phyloP scores from a whole-genome alignment of 2,888 invertebrate species.

The Glaucopsyche alexis region DNA sequence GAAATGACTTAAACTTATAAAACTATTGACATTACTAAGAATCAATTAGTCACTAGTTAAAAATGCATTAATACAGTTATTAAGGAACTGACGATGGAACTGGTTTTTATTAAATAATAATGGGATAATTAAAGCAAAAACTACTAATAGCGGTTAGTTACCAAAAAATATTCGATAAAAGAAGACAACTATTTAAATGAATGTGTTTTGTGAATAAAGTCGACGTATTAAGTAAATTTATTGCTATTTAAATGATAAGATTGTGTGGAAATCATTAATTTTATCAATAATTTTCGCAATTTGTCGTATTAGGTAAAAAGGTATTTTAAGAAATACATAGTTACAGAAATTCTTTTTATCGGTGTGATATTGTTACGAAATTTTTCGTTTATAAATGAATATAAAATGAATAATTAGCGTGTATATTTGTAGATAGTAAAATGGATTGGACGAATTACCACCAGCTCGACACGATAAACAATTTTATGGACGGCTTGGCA shows the following conservation, averaged over 20 bases:
- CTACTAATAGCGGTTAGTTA: background rate
- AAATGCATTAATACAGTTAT: too few species aligned
- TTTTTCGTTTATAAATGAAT: background rate
- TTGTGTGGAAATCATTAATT: too few species aligned
- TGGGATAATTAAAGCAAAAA: background rate
- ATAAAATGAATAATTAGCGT: background rate
- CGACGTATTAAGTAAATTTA: too few species aligned
- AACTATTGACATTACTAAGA: too few species aligned
- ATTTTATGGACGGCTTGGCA: constrained; percentile 58
- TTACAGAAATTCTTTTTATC: too few species aligned
- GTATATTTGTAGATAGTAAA: constrained; percentile 39
- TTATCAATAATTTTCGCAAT: too few species aligned
- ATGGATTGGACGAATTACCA: constrained; percentile 71
- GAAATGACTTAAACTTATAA: too few species aligned
- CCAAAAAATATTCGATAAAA: background rate
- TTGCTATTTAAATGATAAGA: too few species aligned
- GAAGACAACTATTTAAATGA: background rate
- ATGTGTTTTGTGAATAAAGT: too few species aligned
- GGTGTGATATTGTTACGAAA: background rate
- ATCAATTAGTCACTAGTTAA: too few species aligned
- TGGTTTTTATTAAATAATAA: background rate
- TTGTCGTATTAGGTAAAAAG: too few species aligned
- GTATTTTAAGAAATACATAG: too few species aligned
- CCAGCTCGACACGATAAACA: constrained; percentile 60
- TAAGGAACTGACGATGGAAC: background rate